Evolutionary conservation across 37 sponge, comb jelly and placozoan genomes (phyloP), one percentile per base, ranked within the genome.

Genomic region (Ianthella basta): DNA sequence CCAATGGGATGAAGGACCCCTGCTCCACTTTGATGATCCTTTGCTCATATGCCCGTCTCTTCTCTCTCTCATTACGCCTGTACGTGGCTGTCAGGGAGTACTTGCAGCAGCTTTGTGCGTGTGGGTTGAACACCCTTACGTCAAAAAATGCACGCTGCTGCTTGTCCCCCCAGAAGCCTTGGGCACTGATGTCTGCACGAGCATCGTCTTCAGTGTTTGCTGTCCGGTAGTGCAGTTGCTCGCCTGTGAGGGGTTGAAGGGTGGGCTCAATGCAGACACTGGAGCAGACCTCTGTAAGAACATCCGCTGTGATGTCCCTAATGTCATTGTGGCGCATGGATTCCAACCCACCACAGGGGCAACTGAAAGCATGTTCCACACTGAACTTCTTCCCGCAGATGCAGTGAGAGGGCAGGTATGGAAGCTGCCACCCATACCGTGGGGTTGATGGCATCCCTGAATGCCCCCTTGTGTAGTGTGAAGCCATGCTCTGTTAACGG

Each of bases 81-180:
- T n/a, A n/a, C n/a, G n/a, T n/a, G n/a, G n/a, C n/a, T n/a, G n/a
- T n/a, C n/a, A n/a, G n/a, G n/a, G n/a, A n/a, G n/a, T n/a, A n/a
- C n/a, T n/a, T n/a, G n/a, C n/a, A n/a, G n/a, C n/a, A n/a, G n/a
- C n/a, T n/a, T n/a, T n/a, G n/a, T n/a, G n/a, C n/a, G n/a, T n/a
- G n/a, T n/a, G n/a, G n/a, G n/a, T n/a, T n/a, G n/a, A n/a, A n/a
- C n/a, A n/a, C n/a, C n/a, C n/a, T n/a, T n/a, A n/a, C n/a, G n/a
- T n/a, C n/a, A n/a, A n/a, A n/a, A n/a, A n/a, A n/a, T n/a, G n/a
- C n/a, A n/a, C n/a, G n/a, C n/a, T n/a, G n/a, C n/a, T n/a, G n/a
- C n/a, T n/a, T n/a, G n/a, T n/a, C n/a, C n/a, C n/a, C 78, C 78
- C 78, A 75, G 33, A 75, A 75, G 10, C 24, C 78, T 18, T 24